Evolutionary conservation across 2,113 vertebrate species (phyloP).

Genomic region (Podocnemis expansa): DNA sequence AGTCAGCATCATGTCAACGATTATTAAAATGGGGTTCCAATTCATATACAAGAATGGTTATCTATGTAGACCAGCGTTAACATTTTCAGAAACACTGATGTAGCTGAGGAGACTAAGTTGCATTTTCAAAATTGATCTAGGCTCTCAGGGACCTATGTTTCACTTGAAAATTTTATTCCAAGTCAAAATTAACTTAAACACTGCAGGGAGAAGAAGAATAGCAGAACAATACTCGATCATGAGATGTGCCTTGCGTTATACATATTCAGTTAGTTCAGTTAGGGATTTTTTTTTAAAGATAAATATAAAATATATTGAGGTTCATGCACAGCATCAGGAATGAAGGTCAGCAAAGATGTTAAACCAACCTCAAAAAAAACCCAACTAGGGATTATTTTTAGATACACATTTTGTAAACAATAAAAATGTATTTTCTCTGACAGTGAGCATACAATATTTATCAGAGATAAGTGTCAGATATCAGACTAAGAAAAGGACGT

Average conservation of each 20-base stretch:
- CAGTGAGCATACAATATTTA: background rate
- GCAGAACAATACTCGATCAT: background rate
- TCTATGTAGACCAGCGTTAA: background rate
- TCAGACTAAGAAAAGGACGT: background rate
- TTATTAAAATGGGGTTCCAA: background rate
- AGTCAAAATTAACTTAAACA: background rate
- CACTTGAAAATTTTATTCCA: background rate
- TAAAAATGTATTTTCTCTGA: background rate
- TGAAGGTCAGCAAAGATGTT: background rate
- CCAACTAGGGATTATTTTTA: accelerated
- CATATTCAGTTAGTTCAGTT: background rate
- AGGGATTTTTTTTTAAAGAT: background rate
- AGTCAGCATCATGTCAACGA: background rate
- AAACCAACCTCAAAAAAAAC: background rate
- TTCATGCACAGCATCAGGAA: background rate
- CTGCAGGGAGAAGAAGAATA: no score
- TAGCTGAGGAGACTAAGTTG: background rate
- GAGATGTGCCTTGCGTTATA: background rate
- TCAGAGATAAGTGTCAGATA: background rate
- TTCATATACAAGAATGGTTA: background rate
- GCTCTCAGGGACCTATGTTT: background rate
- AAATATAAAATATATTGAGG: no score
- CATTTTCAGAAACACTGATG: background rate
- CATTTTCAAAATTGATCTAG: background rate
- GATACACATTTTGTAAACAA: background rate